Conservation (phyloP, 1,140 invertebrate species). For the Aplysia californica region DNA sequence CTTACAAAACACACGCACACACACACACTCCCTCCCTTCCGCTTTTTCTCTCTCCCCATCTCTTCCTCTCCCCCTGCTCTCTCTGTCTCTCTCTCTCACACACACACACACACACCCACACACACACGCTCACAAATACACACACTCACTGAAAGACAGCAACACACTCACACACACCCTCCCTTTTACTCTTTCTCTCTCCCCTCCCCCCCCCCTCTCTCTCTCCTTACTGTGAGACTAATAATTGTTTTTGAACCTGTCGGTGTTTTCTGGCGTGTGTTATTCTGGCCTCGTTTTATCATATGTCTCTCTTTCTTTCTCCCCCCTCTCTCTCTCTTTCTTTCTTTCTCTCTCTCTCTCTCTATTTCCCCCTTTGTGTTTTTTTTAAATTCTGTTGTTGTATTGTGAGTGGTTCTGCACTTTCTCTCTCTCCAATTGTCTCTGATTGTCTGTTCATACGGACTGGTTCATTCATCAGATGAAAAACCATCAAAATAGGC, state of each 20-base stretch:
- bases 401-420: too few relatives aligned
- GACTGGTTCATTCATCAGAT: neutral
- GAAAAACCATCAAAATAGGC: neutral
- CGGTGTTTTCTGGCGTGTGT: neutral
- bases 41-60: too few relatives aligned
- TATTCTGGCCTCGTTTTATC: neutral
- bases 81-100: neutral
- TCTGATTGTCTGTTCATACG: too few relatives aligned
- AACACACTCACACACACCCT: neutral
- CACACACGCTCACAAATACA: neutral
- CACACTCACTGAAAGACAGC: conserved; percentile 1
- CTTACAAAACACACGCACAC: too few relatives aligned
- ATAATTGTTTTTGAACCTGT: neutral
- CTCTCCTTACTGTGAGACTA: neutral
- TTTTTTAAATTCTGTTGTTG: too few relatives aligned
- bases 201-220: neutral
- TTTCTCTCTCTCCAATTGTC: too few relatives aligned
- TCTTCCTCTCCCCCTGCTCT: too few relatives aligned
- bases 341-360: too few relatives aligned
- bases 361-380: too few relatives aligned
- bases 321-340: neutral
- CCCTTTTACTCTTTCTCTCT: neutral
- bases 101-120: too few relatives aligned
- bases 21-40: too few relatives aligned
- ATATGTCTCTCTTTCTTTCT: too few relatives aligned